Percentiles rank a stretch among this genome's conserved stretches.
phyloP scores from a whole-genome alignment of 2,113 vertebrate genomes.

The Hippocampus mohnikei region DNA sequence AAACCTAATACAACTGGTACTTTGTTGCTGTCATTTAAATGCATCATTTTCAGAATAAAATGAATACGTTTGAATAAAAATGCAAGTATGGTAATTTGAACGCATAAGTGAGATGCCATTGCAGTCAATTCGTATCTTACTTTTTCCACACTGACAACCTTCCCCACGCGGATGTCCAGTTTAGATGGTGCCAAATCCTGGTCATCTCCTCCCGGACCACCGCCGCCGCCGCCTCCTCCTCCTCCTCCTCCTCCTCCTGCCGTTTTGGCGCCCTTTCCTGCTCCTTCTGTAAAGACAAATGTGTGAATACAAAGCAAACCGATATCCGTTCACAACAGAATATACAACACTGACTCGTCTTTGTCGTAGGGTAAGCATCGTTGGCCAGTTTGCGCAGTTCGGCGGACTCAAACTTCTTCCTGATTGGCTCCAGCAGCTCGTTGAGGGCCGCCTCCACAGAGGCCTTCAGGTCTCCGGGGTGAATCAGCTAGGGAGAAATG shows the following conservation, averaged over 20 bases:
- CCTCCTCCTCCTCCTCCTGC: too few relatives aligned
- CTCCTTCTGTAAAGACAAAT: slow-evolving; percentile 68
- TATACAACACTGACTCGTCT: slow-evolving; percentile 79
- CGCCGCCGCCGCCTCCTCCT: not conserved
- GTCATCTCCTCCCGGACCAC: slow-evolving; percentile 52
- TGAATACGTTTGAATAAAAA: not conserved
- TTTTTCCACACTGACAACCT: slow-evolving; percentile 86
- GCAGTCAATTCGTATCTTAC: slow-evolving; percentile 53
- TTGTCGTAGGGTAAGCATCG: slow-evolving; percentile 81
- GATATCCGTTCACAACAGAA: not conserved
- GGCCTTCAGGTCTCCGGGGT: slow-evolving; percentile 94
- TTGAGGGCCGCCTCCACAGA: slow-evolving; percentile 88
- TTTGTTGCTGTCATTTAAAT: too few relatives aligned
- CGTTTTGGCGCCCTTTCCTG: slow-evolving; percentile 73
- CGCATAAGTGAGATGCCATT: not conserved
- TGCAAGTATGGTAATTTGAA: not conserved
- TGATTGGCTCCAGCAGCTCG: slow-evolving; percentile 89
- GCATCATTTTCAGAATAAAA: too few relatives aligned
- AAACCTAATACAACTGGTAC: not conserved
- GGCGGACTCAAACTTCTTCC: slow-evolving; percentile 86
- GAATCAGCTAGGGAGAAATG: slow-evolving; percentile 73
- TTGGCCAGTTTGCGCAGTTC: slow-evolving; percentile 84
- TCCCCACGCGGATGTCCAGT: slow-evolving; percentile 93
- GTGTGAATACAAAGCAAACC: not conserved
- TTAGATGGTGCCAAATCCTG: slow-evolving; percentile 83